Evolutionary conservation across 1,140 invertebrate species (phyloP).

Genomic region (Calephelis virginiensis): DNA sequence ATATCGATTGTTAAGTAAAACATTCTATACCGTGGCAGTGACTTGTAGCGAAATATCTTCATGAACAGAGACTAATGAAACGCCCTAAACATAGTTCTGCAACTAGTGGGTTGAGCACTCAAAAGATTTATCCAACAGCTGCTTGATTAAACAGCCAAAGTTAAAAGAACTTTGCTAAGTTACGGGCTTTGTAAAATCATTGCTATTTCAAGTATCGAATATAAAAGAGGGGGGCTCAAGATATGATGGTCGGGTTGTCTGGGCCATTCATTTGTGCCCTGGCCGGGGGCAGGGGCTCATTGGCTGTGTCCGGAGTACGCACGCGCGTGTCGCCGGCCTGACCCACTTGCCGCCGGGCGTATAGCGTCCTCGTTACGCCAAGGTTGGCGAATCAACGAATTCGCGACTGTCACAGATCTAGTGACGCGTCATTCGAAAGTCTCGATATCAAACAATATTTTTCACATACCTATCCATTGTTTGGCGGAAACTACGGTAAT

Average conservation of each 20-base stretch:
- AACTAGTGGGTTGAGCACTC: slow-evolving; percentile 63
- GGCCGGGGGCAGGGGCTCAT: slow-evolving; percentile 69
- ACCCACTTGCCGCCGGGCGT: slow-evolving; percentile 61
- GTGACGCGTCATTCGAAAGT: slow-evolving; percentile 41
- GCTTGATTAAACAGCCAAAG: slow-evolving; percentile 43
- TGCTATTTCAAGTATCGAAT: slow-evolving; percentile 12
- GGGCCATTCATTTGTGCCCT: slow-evolving; percentile 58
- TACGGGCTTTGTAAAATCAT: slow-evolving; percentile 26
- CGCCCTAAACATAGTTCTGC: slow-evolving; percentile 54
- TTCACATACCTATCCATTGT: neutral
- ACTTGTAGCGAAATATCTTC: slow-evolving; percentile 42
- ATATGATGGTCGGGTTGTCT: slow-evolving; percentile 52
- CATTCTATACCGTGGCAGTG: neutral
- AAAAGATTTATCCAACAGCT: slow-evolving; percentile 66
- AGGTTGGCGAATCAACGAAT: slow-evolving; percentile 70
- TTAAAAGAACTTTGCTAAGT: slow-evolving; percentile 37
- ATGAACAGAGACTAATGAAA: slow-evolving; percentile 50
- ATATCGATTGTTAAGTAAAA: too few relatives aligned
- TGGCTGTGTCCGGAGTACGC: slow-evolving; percentile 66
- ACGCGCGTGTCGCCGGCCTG: slow-evolving; percentile 65
- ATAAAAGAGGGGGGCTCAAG: slow-evolving; percentile 50
- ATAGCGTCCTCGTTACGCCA: slow-evolving; percentile 59
- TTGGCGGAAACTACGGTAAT: too few relatives aligned
- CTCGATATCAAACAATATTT: slow-evolving; percentile 8
- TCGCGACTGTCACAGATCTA: slow-evolving; percentile 53